phyloP scores from a whole-genome alignment of 1,140 invertebrate genomes.

The Microplitis demolitor region DNA sequence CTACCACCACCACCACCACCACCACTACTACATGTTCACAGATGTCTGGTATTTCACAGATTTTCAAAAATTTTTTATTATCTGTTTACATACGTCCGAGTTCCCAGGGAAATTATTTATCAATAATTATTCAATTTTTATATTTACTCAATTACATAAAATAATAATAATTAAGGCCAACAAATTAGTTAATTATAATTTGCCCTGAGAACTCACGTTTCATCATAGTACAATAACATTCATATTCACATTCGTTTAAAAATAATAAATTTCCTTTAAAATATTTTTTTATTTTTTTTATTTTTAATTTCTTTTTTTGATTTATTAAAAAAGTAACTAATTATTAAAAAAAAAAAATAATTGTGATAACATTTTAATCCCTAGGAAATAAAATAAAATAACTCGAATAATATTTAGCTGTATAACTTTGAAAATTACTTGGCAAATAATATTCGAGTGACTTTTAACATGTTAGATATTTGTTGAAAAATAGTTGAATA shows the following conservation, averaged over 20 bases:
- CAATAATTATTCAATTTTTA: background rate
- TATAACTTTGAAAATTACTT: background rate
- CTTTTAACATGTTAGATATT: background rate
- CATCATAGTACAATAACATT: too few relatives aligned
- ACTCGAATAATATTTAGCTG: background rate
- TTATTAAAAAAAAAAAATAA: background rate
- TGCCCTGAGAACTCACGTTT: too few relatives aligned
- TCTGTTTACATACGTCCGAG: conserved; percentile 35
- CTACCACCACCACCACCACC: conserved; percentile 16
- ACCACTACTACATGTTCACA: conserved; percentile 61
- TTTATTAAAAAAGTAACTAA: background rate
- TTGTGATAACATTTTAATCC: too few relatives aligned
- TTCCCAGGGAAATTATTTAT: conserved; percentile 9
- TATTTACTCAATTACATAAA: background rate
- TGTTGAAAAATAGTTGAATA: background rate
- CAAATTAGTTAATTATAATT: too few relatives aligned
- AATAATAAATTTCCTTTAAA: too few relatives aligned
- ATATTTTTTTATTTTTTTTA: background rate
- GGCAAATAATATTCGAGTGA: too few relatives aligned
- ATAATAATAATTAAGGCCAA: background rate
- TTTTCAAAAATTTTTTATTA: conserved; percentile 58
- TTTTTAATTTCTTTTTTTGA: background rate
- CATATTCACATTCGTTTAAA: too few relatives aligned
- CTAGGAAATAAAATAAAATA: too few relatives aligned
- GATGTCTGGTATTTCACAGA: conserved; percentile 61